These are phyloP conservation scores for Norana najaformis DNA, from an alignment of 2,888 invertebrate species.

Conservation along the genomic window DNA sequence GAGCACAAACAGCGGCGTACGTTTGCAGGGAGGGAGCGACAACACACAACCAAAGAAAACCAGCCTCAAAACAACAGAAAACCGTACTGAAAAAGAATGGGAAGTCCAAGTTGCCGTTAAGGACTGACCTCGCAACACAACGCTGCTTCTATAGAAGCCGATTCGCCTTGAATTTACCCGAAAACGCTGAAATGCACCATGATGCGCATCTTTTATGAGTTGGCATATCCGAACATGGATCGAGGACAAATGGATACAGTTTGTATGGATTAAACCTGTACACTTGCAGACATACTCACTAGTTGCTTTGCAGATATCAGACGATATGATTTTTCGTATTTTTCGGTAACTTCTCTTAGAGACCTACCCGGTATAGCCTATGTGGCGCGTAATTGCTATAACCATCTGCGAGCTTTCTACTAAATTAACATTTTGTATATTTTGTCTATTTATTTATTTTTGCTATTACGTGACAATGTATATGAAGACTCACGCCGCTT, in stretches of 20 bases:
- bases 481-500: background rate
- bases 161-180: background rate
- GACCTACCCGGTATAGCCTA: too few relatives aligned
- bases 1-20: background rate
- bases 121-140: background rate
- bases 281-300: background rate
- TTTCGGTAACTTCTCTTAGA: conserved; percentile 10
- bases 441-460: background rate
- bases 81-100: background rate
- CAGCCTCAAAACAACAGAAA: background rate
- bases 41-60: background rate
- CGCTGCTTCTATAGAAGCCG: background rate
- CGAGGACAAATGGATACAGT: background rate
- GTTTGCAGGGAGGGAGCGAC: background rate
- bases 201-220: background rate
- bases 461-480: background rate
- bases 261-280: background rate
- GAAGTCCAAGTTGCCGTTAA: conserved; percentile 1
- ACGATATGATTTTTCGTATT: background rate
- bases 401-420: background rate
- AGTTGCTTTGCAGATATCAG: conserved; percentile 1
- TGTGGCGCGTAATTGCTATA: background rate
- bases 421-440: conserved; percentile 13
- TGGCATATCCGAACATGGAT: background rate
- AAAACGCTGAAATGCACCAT: background rate